Conservation (phyloP, 2,888 invertebrate species). For the Lapara coniferarum region DNA sequence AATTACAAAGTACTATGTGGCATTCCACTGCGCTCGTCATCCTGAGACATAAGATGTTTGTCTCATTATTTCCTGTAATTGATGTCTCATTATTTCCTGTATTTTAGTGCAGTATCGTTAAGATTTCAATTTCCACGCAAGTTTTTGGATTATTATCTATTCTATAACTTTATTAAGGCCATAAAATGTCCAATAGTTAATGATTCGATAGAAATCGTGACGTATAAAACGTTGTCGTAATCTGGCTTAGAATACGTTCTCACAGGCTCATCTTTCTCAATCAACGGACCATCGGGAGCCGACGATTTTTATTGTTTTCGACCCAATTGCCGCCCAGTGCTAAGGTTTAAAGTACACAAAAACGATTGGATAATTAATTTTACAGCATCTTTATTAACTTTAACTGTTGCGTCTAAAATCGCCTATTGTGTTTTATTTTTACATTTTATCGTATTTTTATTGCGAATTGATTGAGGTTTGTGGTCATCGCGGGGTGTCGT, state of each 20-base stretch:
- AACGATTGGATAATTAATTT: slow-evolving; percentile 73
- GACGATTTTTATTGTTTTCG: slow-evolving; percentile 81
- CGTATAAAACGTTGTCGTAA: slow-evolving; percentile 48
- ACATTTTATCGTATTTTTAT: slow-evolving; percentile 57
- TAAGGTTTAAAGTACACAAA: slow-evolving; percentile 49
- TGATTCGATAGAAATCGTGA: not conserved
- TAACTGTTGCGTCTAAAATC: slow-evolving; percentile 64
- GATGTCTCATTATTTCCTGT: too few species aligned
- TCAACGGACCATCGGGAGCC: slow-evolving; percentile 68
- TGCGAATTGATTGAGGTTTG: slow-evolving; percentile 70
- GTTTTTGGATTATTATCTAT: too few species aligned
- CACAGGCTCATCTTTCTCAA: slow-evolving; percentile 81
- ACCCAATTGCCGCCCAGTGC: slow-evolving; percentile 57
- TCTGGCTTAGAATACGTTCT: slow-evolving; percentile 66
- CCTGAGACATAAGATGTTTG: too few species aligned
- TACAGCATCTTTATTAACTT: slow-evolving; percentile 75
- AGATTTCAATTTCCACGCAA: too few species aligned
- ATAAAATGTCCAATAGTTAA: too few species aligned
- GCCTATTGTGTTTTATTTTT: slow-evolving; percentile 56
- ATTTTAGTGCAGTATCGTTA: too few species aligned
- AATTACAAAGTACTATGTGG: too few species aligned
- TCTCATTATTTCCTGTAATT: too few species aligned
- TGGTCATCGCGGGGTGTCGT: slow-evolving; percentile 44
- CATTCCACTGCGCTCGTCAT: too few species aligned
- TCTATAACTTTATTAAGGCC: too few species aligned